Conservation (phyloP, 2,888 invertebrate genomes). For the Nemotelus nigrinus region DNA sequence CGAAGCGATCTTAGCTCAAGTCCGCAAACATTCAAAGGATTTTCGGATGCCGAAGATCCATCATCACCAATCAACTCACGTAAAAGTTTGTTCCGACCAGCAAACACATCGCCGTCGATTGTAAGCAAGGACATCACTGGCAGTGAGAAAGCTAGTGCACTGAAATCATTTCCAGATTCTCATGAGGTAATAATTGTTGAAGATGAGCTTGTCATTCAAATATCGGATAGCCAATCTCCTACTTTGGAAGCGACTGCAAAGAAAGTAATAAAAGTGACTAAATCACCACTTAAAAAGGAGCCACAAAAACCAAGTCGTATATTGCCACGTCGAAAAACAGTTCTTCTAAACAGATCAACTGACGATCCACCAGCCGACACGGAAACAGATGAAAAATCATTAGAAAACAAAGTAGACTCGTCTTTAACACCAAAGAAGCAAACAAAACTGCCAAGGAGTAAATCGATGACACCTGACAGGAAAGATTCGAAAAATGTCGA, state of each 20-base stretch:
- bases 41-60: slow-evolving; percentile 44
- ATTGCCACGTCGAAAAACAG: slow-evolving; percentile 34
- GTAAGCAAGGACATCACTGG: no score
- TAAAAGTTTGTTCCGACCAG: no score
- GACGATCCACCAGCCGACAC: neutral
- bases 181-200: neutral
- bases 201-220: neutral
- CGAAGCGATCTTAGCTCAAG: slow-evolving; percentile 40
- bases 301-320: slow-evolving; percentile 15
- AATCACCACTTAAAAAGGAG: neutral
- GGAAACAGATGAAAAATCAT: neutral
- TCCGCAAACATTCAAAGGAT: slow-evolving; percentile 46
- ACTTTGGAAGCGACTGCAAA: neutral
- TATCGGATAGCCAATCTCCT: no score
- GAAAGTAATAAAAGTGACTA: neutral
- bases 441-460: neutral
- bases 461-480: neutral
- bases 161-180: no score
- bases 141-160: no score
- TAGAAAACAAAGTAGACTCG: neutral
- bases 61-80: slow-evolving; percentile 15
- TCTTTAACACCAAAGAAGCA: neutral
- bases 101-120: neutral
- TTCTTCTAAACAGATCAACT: slow-evolving; percentile 24
- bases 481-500: no score